Evolutionary conservation across 2,113 vertebrate species (phyloP).

Genomic region (Hypocryptadius cinnamomeus): DNA sequence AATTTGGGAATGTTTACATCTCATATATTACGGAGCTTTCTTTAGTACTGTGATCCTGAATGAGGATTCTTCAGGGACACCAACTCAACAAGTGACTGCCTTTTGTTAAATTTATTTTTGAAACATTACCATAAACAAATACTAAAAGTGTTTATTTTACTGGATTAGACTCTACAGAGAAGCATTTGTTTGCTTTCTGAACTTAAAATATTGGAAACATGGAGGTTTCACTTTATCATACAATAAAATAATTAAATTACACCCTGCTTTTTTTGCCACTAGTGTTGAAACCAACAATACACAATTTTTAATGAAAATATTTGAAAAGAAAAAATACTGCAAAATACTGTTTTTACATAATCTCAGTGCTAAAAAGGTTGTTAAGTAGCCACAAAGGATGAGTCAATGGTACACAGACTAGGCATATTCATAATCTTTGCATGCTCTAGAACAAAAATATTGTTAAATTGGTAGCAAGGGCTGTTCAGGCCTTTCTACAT

Average conservation of each 20-base stretch:
- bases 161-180: not conserved
- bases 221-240: not conserved
- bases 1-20: not conserved
- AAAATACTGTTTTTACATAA: not conserved
- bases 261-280: not conserved
- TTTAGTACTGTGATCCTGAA: not conserved
- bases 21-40: not conserved
- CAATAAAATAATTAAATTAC: not conserved
- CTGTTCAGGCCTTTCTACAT: not conserved
- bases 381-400: not conserved
- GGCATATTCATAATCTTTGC: not conserved
- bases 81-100: not conserved
- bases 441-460: not conserved
- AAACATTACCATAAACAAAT: not conserved
- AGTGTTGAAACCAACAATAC: not conserved
- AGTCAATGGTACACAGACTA: not conserved
- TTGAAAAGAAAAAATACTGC: not conserved
- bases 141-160: not conserved
- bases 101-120: not conserved
- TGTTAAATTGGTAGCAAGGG: not conserved
- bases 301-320: not conserved
- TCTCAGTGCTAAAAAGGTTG: not conserved
- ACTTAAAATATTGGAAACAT: not conserved
- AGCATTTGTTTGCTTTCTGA: not conserved
- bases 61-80: not conserved